Evolutionary conservation across 2,113 vertebrate species (phyloP).

Genomic region (Anolis sagrei): DNA sequence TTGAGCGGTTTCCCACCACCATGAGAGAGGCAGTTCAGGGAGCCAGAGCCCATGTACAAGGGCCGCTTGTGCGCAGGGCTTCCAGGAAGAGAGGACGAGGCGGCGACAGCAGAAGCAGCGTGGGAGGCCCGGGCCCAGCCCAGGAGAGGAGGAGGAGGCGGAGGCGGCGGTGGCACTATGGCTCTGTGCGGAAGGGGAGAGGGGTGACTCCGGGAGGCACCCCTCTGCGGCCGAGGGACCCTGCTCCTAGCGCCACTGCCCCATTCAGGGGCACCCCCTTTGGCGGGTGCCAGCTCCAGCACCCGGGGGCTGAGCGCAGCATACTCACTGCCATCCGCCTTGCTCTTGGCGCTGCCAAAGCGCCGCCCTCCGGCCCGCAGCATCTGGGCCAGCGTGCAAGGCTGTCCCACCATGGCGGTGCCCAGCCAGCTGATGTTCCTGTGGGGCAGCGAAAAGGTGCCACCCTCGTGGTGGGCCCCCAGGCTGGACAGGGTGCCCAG

Average conservation of each 20-base stretch:
- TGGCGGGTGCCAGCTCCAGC: no score
- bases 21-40: conserved; percentile 56
- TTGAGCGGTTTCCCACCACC: neutral
- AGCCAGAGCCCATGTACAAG: conserved; percentile 2
- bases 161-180: neutral
- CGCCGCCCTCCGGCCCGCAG: conserved; percentile 31
- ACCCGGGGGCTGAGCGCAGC: accelerated
- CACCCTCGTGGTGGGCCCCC: conserved; percentile 30
- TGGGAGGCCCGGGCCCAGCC: neutral
- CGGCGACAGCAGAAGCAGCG: neutral
- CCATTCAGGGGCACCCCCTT: no score
- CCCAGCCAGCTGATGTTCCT: conserved; percentile 27
- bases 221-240: neutral
- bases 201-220: no score
- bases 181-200: neutral
- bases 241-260: neutral
- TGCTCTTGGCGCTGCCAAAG: conserved; percentile 11
- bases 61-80: conserved; percentile 42
- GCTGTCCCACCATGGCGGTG: neutral
- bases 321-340: conserved; percentile 66
- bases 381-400: neutral
- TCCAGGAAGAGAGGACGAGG: conserved; percentile 57
- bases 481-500: conserved; percentile 31
- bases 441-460: neutral
- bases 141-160: neutral